Base-by-base conservation (phyloP, 2,888 invertebrate genomes). In the Eristalinus sepulchralis region DNA sequence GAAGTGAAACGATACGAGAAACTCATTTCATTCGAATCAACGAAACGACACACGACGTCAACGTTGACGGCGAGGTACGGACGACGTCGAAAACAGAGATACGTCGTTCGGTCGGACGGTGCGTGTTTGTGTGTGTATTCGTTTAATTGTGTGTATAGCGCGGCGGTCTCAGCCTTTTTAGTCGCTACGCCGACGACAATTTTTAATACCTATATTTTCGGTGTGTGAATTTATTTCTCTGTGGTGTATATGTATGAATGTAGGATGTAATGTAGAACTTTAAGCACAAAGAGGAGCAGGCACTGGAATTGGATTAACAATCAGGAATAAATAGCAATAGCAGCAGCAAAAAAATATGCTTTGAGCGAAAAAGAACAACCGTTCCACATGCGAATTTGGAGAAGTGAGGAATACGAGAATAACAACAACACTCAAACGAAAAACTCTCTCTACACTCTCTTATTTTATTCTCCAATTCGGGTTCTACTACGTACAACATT, bases 261-360 rank as follows among this genome's bases (percentile, higher is more conserved):
- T 55, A 17, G 36, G 55, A 59, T 59, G 36, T 59, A 60, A 63
- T 83, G 36, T 71, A 71, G 66, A 85, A 78, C 36, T 20, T 22
- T 78, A 77, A 81, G 57, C 55, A 77, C 53, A 85, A 77, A 81
- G 67, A 68, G 63, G 63, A 82, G 77, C 63, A 17, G 31, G 27
- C 20, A 73, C 62, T 71, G 70, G 36, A 80, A 84, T 73, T 73
- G 73, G 75, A 83, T 76, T 71, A 75, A 84, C 53, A 83, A 83
- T 13, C 71, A 68, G 47, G 31, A 81, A 27, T 34, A 68, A 20
- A 8, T 20, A 20, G 24, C 31, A 59, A 39, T 36, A 34, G 53
- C 39, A 39, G 39, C 39, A 39, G n/a, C n/a, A 76, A 39, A 27
- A 67, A 70, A 31, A 70, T 63, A 27, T 31, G 63, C 71, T 55